A percentile compares a stretch with the other conserved stretches of the same genome.
These are phyloP conservation scores for Ephydatia muelleri DNA, from an alignment of 37 sponge, comb jelly and placozoan genomes.

Conservation along the genomic window DNA sequence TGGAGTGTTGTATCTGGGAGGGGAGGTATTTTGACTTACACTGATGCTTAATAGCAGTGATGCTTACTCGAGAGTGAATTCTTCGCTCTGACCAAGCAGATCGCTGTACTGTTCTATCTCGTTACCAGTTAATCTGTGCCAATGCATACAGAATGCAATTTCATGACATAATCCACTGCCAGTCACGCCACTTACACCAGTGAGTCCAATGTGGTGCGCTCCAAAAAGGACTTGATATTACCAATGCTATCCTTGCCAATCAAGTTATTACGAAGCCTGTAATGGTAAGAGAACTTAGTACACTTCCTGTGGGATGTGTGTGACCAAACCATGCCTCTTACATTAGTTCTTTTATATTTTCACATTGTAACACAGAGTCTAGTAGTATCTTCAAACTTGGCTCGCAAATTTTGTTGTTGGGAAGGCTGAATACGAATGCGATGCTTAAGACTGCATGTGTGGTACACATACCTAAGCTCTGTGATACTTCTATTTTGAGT, in stretches of 20 bases:
- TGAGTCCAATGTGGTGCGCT: constrained; percentile 33
- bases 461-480: constrained; percentile 28
- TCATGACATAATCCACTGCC: neutral
- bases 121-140: constrained; percentile 51
- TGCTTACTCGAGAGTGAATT: constrained; percentile 63
- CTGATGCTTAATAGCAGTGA: too few relatives aligned
- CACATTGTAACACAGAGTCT: constrained; percentile 15
- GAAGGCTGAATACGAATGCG: constrained; percentile 22
- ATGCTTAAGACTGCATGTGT: neutral
- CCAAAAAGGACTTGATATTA: constrained; percentile 35
- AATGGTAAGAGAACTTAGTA: neutral
- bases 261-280: constrained; percentile 41
- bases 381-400: constrained; percentile 33
- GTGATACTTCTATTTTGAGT: constrained; percentile 22
- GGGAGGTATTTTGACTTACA: too few relatives aligned
- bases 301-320: constrained; percentile 3
- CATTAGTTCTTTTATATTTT: constrained; percentile 39
- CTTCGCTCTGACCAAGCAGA: constrained; percentile 27
- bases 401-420: constrained; percentile 36
- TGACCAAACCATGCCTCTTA: constrained; percentile 3
- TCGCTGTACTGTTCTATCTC: constrained; percentile 55
- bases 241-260: constrained; percentile 41
- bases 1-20: neutral
- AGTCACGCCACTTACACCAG: constrained; percentile 36
- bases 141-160: neutral